Percentiles rank a stretch among this genome's conserved stretches.
Evolutionary conservation across 2,888 invertebrate genomes (phyloP).

Genomic region (Ctenicera cuprea): DNA sequence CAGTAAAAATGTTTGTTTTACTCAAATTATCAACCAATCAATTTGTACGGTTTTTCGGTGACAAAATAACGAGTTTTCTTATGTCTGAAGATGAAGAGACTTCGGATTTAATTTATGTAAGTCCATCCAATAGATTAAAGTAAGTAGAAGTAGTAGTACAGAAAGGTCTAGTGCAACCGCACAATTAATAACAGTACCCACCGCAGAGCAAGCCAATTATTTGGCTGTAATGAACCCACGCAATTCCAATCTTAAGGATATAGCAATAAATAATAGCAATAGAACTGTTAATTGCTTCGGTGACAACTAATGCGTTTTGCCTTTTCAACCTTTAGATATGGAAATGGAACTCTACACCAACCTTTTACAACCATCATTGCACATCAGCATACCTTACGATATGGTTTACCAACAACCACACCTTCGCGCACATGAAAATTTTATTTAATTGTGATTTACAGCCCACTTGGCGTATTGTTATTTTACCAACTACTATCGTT

Average conservation of each 20-base stretch:
- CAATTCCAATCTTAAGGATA: conserved; percentile 34
- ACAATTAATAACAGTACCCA: conserved; percentile 10
- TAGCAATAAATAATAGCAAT: conserved; percentile 40
- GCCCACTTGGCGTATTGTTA: conserved; percentile 39
- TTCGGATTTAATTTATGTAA: no score
- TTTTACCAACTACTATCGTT: conserved; percentile 37
- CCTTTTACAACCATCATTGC: conserved; percentile 19
- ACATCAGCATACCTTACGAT: conserved; percentile 13
- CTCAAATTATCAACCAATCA: no score
- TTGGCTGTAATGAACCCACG: conserved; percentile 71
- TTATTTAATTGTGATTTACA: conserved; percentile 49
- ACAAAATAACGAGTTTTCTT: no score
- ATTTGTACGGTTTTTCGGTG: no score
- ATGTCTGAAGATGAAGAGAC: no score
- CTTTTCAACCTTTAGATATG: conserved; percentile 32
- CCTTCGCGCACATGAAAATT: conserved; percentile 27
- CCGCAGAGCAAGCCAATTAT: conserved; percentile 30
- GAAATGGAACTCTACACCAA: conserved; percentile 9
- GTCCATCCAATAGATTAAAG: not conserved
- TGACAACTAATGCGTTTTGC: conserved; percentile 35
- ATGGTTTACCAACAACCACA: conserved; percentile 26
- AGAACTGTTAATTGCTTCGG: conserved; percentile 42
- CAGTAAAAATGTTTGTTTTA: no score
- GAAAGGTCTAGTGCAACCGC: conserved; percentile 24
- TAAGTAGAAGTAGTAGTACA: conserved; percentile 4